Base-by-base conservation (phyloP, 2,888 invertebrate genomes). In the Drosophila barbarae region DNA sequence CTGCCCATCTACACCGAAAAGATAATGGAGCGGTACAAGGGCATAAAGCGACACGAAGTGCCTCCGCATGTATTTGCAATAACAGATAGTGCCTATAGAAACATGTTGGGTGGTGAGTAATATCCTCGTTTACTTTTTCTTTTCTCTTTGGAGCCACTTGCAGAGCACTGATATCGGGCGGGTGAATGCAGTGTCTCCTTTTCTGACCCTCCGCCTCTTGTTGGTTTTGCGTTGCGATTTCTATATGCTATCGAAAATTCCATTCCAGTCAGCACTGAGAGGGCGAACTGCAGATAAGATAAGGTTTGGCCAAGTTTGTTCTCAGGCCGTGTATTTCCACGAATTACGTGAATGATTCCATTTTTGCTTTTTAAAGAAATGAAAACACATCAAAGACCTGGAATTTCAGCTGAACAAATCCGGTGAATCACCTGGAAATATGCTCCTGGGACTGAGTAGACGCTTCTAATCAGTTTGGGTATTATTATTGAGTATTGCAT, bases 51-150 rank as follows among this genome's bases (percentile, higher is more conserved):
- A 86, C 98, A 99, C 91, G 99, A 99, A 91, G 97, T 99, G 79
- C 99, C 99, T 73, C 99, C 99, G 51, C 99, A 99, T 90, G 98
- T 99, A 71, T 99, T 98, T 91, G 99, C 99, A 90, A 99, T 99
- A 90, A 98, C 99, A 80, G 99, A 99, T 90, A 96, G 95, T 66
- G 99, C 99, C 59, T 99, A 99, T 91, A 94, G 99, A 90, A 97
- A 96, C 74, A 99, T 99, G 99, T 92, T 99, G 85, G 99, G 99
- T 95, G 99, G 98, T 95, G 91, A 88, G 88, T 86, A 75, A 36
- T 44, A 15, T 50, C 30, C 23, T 15, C n/a, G 2, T 9, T 26
- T 8, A 23, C 36, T 38, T 52, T n/a, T n/a, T n/a, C 23, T 51
- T 26, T 30, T 6, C 10, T 42, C 13, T 4, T 10, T 10, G 21